Conservation (phyloP, 2,888 invertebrate genomes). For the Eristalinus aeneus region DNA sequence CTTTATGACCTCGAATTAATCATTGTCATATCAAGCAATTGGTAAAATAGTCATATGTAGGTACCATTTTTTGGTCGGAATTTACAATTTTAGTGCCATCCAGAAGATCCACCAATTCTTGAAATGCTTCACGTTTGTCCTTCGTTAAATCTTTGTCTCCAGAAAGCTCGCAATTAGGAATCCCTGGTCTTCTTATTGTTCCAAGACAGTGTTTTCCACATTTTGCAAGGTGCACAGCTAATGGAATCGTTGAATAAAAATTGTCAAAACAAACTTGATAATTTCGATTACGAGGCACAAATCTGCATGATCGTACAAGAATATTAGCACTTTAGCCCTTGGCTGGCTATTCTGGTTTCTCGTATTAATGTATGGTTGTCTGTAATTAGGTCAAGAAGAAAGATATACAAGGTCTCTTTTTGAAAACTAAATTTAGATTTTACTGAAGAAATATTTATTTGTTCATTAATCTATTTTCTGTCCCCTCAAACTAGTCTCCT, state of each 20-base stretch:
- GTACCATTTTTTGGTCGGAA: not conserved
- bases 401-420: too few relatives aligned
- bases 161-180: not conserved
- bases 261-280: conserved; percentile 14
- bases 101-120: conserved; percentile 2
- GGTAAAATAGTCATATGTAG: not conserved
- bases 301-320: not conserved
- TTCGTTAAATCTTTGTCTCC: not conserved
- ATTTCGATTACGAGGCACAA: not conserved
- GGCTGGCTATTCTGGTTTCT: conserved; percentile 6
- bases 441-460: too few relatives aligned
- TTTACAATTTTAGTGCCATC: not conserved
- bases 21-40: conserved; percentile 1
- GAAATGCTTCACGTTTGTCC: not conserved
- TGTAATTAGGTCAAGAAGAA: too few relatives aligned
- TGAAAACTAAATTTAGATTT: too few relatives aligned
- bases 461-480: too few relatives aligned
- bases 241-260: conserved; percentile 8
- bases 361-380: too few relatives aligned
- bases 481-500: too few relatives aligned
- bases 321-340: conserved; percentile 12
- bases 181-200: not conserved
- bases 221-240: not conserved
- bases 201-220: conserved; percentile 10
- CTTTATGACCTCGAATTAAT: not conserved